phyloP scores from a whole-genome alignment of 2,888 invertebrate genomes.

The Drosophila robusta region DNA sequence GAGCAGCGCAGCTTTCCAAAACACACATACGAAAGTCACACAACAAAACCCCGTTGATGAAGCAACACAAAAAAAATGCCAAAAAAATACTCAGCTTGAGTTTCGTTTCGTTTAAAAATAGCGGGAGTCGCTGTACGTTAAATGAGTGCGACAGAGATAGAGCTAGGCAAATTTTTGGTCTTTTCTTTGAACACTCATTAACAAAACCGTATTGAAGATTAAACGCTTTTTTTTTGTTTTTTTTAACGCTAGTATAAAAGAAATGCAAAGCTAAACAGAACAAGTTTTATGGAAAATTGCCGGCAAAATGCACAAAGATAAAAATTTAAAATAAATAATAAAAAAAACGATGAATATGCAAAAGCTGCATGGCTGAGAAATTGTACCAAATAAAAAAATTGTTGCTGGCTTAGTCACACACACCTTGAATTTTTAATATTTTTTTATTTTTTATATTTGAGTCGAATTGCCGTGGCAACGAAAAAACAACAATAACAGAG shows the following conservation, averaged over 20 bases:
- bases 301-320: conserved; percentile 58
- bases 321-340: conserved; percentile 39
- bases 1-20: conserved; percentile 73
- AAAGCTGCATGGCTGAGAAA: conserved; percentile 60
- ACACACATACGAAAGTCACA: conserved; percentile 60
- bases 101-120: conserved; percentile 69
- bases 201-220: conserved; percentile 72
- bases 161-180: conserved; percentile 40
- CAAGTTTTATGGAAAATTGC: conserved; percentile 51
- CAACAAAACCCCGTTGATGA: conserved; percentile 71
- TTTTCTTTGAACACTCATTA: conserved; percentile 70
- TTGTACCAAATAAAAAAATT: conserved; percentile 54
- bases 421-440: conserved; percentile 71
- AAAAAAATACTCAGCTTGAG: conserved; percentile 58
- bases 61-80: conserved; percentile 54
- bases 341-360: conserved; percentile 67
- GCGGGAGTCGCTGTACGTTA: conserved; percentile 62
- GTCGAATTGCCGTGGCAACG: conserved; percentile 72
- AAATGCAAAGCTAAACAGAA: conserved; percentile 56
- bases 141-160: conserved; percentile 39
- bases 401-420: conserved; percentile 76
- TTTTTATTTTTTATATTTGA: conserved; percentile 30
- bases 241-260: conserved; percentile 37
- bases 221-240: conserved; percentile 50
- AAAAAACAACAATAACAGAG: conserved; percentile 43